Base-by-base conservation (phyloP, 2,888 invertebrate genomes). In the Brenthis hecate region DNA sequence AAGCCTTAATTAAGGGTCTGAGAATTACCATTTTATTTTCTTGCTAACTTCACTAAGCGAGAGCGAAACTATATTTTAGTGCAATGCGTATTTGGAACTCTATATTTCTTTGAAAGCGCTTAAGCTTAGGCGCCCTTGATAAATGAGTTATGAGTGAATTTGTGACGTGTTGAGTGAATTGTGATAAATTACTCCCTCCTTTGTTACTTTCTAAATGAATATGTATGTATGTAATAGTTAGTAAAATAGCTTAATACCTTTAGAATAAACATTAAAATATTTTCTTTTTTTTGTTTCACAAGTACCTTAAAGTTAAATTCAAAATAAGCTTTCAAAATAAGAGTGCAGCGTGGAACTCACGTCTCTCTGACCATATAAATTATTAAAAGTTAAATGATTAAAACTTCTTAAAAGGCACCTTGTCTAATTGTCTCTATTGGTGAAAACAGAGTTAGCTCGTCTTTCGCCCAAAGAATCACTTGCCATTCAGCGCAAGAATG, bases 81-180 rank as follows among this genome's bases (percentile, higher is more conserved):
- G n/a, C 16, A 11, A 60, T 50, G 50, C 28, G 50, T 50, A 13
- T 6, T 50, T 13, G 32, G 50, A 32, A 23, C 48, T 32, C n/a
- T 13, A 13, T 50, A 28, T 60, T 50, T 3, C 50, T 50, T 60
- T 53, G 36, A 62, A 62, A 62, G 53, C 14, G 16, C 53, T 53
- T 36, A 13, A 62, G 43, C 53, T 62, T 62, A 62, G 19, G 53
- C 36, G 53, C 16, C 14, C 53, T 43, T 62, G 62, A 62, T 53
- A 62, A 54, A 62, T 62, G 51, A 53, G 43, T 23, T 53, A 36
- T 62, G 51, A 32, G 53, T 43, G 53, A 62, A 62, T 36, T 19
- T 36, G 62, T 54, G 62, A 53, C 62, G 14, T 62, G 53, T 62
- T 62, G 53, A 53, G 62, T 53, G 51, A 53, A 62, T 54, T 62